Conservation (phyloP, 2,113 vertebrate species). For the Zapus hudsonius region DNA sequence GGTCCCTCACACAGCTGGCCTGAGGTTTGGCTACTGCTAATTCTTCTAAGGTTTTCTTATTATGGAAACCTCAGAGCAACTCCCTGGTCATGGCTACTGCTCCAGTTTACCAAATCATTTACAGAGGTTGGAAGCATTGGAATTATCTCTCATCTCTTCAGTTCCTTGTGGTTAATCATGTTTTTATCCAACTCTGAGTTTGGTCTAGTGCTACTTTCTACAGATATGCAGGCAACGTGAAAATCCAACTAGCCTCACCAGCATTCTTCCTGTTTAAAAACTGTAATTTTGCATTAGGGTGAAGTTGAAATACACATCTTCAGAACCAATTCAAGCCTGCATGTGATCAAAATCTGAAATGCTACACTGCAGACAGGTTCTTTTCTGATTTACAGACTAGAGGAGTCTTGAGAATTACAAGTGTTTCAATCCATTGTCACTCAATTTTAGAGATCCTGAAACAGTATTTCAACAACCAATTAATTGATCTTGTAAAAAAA, state of each 20-base stretch:
- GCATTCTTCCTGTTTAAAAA: background rate
- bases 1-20: background rate
- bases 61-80: conserved; percentile 51
- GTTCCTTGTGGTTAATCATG: background rate
- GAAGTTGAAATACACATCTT: conserved; percentile 11
- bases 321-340: background rate
- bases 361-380: too few species aligned
- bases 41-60: too few species aligned
- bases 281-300: background rate
- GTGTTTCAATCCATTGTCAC: background rate
- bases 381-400: background rate
- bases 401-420: background rate
- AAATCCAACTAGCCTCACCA: background rate
- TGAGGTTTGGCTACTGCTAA: conserved; percentile 34
- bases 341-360: background rate
- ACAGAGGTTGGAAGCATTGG: conserved; percentile 37
- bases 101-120: background rate
- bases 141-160: conserved; percentile 62
- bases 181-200: background rate
- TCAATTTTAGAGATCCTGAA: background rate
- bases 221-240: conserved; percentile 38
- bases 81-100: background rate
- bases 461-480: too few species aligned
- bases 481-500: too few species aligned
- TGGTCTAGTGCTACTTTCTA: background rate